Conservation (phyloP, 2,113 vertebrate genomes). For the Pungitius pungitius region DNA sequence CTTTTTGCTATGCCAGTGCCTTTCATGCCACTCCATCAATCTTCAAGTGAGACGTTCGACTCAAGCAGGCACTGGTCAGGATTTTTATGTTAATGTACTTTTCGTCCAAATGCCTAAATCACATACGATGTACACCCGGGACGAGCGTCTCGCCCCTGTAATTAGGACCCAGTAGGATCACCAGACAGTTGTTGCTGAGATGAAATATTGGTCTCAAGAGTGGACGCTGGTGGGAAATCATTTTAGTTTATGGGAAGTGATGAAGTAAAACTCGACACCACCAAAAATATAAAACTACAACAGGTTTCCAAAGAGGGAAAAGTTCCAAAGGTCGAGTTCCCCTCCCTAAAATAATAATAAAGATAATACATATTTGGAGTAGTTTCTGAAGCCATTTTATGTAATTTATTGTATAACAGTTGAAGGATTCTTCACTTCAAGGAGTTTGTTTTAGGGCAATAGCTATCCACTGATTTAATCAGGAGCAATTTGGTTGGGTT, state of each 20-base stretch:
- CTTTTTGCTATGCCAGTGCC: slow-evolving; percentile 56
- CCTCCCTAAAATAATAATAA: not conserved
- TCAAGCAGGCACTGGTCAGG: slow-evolving; percentile 33
- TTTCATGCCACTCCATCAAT: slow-evolving; percentile 67
- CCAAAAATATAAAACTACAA: slow-evolving; percentile 31
- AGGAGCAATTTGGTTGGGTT: not conserved
- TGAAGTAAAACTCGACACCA: slow-evolving; percentile 24
- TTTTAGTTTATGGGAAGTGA: slow-evolving; percentile 38
- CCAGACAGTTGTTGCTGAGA: slow-evolving; percentile 19
- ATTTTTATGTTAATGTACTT: slow-evolving; percentile 41
- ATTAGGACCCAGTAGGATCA: slow-evolving; percentile 45
- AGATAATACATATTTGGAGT: not conserved
- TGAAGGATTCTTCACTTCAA: not conserved
- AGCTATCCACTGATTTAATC: not conserved
- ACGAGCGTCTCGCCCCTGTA: slow-evolving; percentile 30
- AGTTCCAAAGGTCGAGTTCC: not conserved
- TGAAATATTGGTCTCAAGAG: slow-evolving; percentile 39
- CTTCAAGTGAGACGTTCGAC: slow-evolving; percentile 61
- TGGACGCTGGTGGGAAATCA: slow-evolving; percentile 39
- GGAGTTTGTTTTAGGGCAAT: not conserved
- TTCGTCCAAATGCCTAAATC: slow-evolving; percentile 44
- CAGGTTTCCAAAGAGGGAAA: slow-evolving; percentile 2
- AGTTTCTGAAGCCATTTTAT: not conserved
- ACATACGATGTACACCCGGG: slow-evolving; percentile 50
- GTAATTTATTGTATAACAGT: not conserved